Evolutionary conservation across 2,888 invertebrate species (phyloP), one percentile per base, ranked within the genome.

Genomic region (Drosophila niveifrons): DNA sequence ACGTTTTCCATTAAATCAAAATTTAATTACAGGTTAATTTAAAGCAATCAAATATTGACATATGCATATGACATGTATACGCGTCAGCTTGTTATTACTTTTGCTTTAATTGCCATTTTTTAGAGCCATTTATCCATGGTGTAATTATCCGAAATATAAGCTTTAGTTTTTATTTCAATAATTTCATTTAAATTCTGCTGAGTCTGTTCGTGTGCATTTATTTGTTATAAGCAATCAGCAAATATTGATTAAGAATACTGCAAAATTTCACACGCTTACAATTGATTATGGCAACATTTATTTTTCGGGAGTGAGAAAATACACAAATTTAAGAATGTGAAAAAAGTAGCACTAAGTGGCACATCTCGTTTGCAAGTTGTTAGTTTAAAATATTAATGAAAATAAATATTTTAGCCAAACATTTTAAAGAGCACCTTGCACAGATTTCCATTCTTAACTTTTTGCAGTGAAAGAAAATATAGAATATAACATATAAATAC

Each of bases 1-100:
- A 50, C 47, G 50, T 63, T 50, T 72, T 53, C 7, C 50, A 72
- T 63, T 17, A 62, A 82, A 61, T 72, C 48, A 44, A 50, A 59
- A 59, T 51, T 63, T 66, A 79, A 84, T 79, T 69, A 52, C 55
- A 71, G 57, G 62, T 75, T 65, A 72, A 84, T 46, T 84, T 70
- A 68, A 79, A 59, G 53, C 71, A 69, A 75, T 74, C 39, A 63
- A 46, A 44, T 57, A 39, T 63, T 68, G 50, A 31, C 39, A 59
- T 13, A 29, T 57, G 34, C 63, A 28, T 51, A 61, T 64, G 28
- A 10, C 41, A 13, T 51, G 36, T 10, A 28, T 8, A 10, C 43
- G 29, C 44, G 10, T 2, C 46, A 57, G 46, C 11, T 15, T 46
- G 34, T 36, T 23, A 18, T 44, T 31, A 57, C 47, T 47, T 46